Evolutionary conservation across 2,797 vertebrate genomes (phyloP), one percentile per base, ranked within the genome.

Genomic region (Harpagifer antarcticus): DNA sequence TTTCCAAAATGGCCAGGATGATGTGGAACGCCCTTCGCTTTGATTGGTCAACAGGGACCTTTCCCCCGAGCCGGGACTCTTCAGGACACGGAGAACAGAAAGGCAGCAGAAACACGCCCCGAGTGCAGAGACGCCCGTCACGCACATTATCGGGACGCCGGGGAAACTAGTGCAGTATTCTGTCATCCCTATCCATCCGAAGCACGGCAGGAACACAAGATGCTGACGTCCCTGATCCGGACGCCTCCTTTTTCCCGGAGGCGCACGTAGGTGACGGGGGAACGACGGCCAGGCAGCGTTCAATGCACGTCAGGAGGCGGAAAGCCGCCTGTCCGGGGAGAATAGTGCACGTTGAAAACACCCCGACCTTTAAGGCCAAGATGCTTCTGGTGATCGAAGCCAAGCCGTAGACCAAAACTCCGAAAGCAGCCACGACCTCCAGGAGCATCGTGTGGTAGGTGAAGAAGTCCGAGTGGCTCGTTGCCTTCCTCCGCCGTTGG

Each of bases 271-370:
- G 16, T 47, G 58, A 71, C 0, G 1, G 76, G 69, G 64, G 63
- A 31, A 72, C 52, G 0, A 73, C 61, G 3, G 61, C 54, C 33
- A 73, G 45, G 71, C 78, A 72, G 1, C 37, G 69, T 11, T 78
- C 76, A 44, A 61, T 37, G 11, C 69, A 78, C 57, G 50, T 72
- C 1, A 78, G 57, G 42, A 52, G 1, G 53, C 74, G 71, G 33
- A 74, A 65, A 0, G 50, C 0, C 4, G 0, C 13, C 56, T 66
- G 59, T 42, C 54, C 77, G 14, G 16, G 19, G 4, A 19, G n/a
- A 13, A 47, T 13, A n/a, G 31, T 4, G 16, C 0, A 0, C 12
- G n/a, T 42, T 13, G 9, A 7, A 42, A 5, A 19, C 6, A 58
- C 2, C n/a, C 56, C 56, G 5, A 13, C 4, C 0, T 9, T 13